Percentiles rank a stretch among this genome's conserved stretches.
Evolutionary conservation across 2,113 vertebrate species (phyloP).

Genomic region (Pheucticus melanocephalus): DNA sequence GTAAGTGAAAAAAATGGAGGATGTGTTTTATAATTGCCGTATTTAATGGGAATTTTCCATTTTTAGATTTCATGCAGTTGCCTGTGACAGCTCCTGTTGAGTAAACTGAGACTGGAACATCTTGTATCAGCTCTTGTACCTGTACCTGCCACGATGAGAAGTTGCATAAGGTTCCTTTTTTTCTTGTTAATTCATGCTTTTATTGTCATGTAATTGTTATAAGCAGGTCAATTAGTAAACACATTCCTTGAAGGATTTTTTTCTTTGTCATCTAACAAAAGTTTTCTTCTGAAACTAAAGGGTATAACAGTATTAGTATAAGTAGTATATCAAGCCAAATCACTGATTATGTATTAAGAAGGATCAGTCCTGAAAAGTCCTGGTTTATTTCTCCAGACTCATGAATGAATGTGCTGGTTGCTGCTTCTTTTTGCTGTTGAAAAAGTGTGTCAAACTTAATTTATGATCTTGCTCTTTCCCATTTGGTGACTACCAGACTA

Average conservation of each 20-base stretch:
- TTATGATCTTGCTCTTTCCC: background rate
- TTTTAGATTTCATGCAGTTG: background rate
- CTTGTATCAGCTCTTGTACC: background rate
- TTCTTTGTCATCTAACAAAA: background rate
- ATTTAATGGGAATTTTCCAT: conserved; percentile 19
- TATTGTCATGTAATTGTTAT: background rate
- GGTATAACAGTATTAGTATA: background rate
- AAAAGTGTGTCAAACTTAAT: background rate
- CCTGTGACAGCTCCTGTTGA: conserved; percentile 6
- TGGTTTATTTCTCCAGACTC: background rate
- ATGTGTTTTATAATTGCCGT: background rate
- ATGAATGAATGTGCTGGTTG: background rate
- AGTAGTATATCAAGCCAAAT: conserved; percentile 13
- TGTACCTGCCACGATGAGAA: conserved; percentile 33
- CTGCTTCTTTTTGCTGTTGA: background rate
- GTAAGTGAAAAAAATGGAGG: background rate
- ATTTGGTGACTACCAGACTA: background rate
- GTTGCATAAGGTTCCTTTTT: conserved; percentile 60
- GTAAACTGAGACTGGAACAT: background rate
- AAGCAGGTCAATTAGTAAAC: conserved; percentile 37
- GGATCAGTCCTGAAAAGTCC: conserved; percentile 11
- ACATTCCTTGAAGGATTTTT: conserved; percentile 50
- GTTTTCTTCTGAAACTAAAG: conserved; percentile 21
- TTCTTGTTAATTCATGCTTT: conserved; percentile 30
- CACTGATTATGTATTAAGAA: conserved; percentile 23